These are phyloP conservation scores for Caenorhabditis elegans DNA, from an alignment of 1,140 invertebrate species.

Conservation along the genomic window DNA sequence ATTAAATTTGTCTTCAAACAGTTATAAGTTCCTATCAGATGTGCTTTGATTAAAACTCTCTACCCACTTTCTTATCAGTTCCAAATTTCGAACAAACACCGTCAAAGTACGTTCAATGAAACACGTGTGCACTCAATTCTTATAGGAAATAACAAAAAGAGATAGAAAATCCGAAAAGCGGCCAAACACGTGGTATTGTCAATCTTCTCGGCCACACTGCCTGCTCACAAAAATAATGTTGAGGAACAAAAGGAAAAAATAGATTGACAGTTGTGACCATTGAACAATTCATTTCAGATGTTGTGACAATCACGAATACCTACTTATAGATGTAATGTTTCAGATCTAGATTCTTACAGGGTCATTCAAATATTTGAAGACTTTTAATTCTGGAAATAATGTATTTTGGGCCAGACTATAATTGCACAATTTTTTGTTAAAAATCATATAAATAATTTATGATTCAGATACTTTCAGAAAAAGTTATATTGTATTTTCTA, in stretches of 20 bases:
- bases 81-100: slow-evolving; percentile 13
- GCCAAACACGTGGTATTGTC: slow-evolving; percentile 14
- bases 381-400: too few species aligned
- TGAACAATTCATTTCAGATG: neutral
- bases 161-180: neutral
- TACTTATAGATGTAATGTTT: too few species aligned
- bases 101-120: slow-evolving; percentile 25
- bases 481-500: too few species aligned
- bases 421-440: too few species aligned
- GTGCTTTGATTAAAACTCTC: neutral
- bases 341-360: too few species aligned
- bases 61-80: neutral
- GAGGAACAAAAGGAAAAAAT: neutral
- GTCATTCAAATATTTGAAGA: too few species aligned
- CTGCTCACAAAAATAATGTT: neutral
- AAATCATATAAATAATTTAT: too few species aligned
- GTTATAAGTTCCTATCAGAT: neutral
- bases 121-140: slow-evolving; percentile 3
- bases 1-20: too few species aligned
- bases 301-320: too few species aligned
- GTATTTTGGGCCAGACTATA: too few species aligned
- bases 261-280: neutral
- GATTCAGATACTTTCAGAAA: too few species aligned
- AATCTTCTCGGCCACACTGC: neutral
- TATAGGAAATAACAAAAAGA: neutral